Conservation (phyloP, 1,140 invertebrate species). For the Drosophila pachea region DNA sequence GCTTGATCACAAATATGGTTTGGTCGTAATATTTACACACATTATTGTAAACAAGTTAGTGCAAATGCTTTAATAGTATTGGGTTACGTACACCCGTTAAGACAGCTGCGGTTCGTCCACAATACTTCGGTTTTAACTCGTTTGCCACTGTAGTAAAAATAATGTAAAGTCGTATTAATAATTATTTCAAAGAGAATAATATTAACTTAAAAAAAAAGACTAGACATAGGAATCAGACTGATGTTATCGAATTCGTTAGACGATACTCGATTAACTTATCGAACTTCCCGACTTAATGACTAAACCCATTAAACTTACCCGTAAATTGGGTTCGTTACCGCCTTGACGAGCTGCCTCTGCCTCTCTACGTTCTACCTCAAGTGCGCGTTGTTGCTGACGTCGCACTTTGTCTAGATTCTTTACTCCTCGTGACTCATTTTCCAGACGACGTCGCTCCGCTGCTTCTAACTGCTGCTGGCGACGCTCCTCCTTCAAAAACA, state of each 20-base stretch:
- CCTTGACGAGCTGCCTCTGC: conserved; percentile 64
- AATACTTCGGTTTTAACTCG: conserved; percentile 28
- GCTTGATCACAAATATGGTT: conserved; percentile 30
- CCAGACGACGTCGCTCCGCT: conserved; percentile 65
- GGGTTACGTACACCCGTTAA: conserved; percentile 2
- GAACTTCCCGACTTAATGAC: not conserved
- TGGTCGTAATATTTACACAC: conserved; percentile 29
- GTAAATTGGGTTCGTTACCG: conserved; percentile 54
- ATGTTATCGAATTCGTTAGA: not conserved
- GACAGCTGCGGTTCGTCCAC: conserved; percentile 16
- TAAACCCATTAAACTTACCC: conserved; percentile 42
- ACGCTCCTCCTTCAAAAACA: conserved; percentile 62
- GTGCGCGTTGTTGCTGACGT: conserved; percentile 58
- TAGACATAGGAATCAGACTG: too few relatives aligned
- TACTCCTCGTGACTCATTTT: conserved; percentile 70
- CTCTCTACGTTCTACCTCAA: conserved; percentile 59
- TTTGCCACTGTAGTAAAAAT: conserved; percentile 49
- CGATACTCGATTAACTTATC: not conserved
- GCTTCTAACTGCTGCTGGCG: conserved; percentile 71
- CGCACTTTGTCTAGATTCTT: conserved; percentile 69
- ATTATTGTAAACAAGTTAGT: conserved; percentile 10
- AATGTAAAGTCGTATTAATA: not conserved
- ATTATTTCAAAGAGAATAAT: too few relatives aligned
- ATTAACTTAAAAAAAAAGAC: too few relatives aligned
- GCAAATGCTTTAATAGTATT: conserved; percentile 21